Conservation (phyloP, 2,888 invertebrate genomes). For the Polydrusus pterygomalis region DNA sequence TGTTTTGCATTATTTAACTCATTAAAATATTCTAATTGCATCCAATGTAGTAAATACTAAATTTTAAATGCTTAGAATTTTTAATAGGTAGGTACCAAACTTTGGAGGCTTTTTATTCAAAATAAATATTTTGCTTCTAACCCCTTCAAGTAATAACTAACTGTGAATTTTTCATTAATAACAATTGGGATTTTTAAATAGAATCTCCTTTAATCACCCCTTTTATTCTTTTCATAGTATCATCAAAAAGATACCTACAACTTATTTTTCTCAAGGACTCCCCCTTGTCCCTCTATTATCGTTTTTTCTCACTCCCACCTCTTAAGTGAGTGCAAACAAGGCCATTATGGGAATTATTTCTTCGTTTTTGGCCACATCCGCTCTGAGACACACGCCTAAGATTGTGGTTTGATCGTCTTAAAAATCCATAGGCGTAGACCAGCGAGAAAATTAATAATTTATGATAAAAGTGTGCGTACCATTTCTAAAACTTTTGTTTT, state of each 20-base stretch:
- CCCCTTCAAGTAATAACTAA: no score
- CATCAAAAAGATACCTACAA: constrained; percentile 49
- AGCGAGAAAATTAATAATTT: no score
- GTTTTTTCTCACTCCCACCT: constrained; percentile 49
- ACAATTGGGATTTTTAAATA: not conserved
- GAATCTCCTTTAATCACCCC: constrained; percentile 4
- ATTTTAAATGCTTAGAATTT: no score
- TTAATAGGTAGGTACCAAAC: no score
- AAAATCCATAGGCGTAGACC: constrained; percentile 6
- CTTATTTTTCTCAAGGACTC: constrained; percentile 35
- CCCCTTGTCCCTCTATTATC: constrained; percentile 41
- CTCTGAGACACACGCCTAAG: constrained; percentile 52
- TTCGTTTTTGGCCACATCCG: constrained; percentile 57
- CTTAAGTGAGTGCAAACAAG: constrained; percentile 57
- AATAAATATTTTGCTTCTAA: no score
- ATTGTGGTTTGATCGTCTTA: constrained; percentile 34
- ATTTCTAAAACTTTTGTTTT: no score
- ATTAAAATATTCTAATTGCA: no score
- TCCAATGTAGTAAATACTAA: no score
- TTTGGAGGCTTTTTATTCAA: no score
- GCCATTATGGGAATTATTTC: constrained; percentile 56
- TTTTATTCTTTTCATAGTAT: constrained; percentile 31
- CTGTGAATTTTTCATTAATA: no score
- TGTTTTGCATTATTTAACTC: no score
- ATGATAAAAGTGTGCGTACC: no score